Evolutionary conservation across 2,113 vertebrate genomes (phyloP).

Genomic region (Platycercus adscitus): DNA sequence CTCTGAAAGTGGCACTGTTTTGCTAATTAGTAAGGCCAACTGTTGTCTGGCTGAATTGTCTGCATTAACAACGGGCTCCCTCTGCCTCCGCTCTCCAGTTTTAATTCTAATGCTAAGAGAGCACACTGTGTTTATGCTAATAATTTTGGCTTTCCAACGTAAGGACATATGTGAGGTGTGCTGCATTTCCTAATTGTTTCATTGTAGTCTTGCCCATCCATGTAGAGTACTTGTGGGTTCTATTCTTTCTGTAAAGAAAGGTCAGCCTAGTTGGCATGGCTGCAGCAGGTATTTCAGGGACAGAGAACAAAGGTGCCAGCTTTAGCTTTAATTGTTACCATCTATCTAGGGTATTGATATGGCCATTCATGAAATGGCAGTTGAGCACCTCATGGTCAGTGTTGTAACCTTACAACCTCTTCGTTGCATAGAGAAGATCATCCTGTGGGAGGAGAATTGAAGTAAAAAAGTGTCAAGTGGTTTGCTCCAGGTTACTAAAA

Average conservation of each 20-base stretch:
- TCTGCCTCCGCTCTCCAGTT: conserved; percentile 28
- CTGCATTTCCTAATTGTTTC: conserved; percentile 49
- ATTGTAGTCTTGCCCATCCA: neutral
- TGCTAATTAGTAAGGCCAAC: conserved; percentile 67
- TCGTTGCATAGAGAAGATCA: neutral
- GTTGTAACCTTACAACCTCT: neutral
- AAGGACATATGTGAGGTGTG: conserved; percentile 55
- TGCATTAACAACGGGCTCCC: conserved; percentile 30
- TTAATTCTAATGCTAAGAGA: conserved; percentile 62
- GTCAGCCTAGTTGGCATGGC: neutral
- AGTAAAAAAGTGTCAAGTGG: neutral
- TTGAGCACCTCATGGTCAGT: neutral
- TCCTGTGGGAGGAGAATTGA: neutral
- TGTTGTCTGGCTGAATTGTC: conserved; percentile 67
- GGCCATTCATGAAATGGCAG: neutral
- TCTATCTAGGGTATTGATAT: neutral
- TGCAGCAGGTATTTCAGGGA: neutral
- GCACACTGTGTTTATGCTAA: conserved; percentile 73
- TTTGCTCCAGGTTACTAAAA: neutral
- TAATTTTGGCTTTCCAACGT: conserved; percentile 58
- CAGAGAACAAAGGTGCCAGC: neutral
- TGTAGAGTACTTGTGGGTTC: neutral
- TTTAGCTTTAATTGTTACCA: neutral
- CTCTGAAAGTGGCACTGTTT: conserved; percentile 54
- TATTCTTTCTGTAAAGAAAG: neutral